Conservation (phyloP, 92 coral and sea anemone species). For the Phenganax subtilis region DNA sequence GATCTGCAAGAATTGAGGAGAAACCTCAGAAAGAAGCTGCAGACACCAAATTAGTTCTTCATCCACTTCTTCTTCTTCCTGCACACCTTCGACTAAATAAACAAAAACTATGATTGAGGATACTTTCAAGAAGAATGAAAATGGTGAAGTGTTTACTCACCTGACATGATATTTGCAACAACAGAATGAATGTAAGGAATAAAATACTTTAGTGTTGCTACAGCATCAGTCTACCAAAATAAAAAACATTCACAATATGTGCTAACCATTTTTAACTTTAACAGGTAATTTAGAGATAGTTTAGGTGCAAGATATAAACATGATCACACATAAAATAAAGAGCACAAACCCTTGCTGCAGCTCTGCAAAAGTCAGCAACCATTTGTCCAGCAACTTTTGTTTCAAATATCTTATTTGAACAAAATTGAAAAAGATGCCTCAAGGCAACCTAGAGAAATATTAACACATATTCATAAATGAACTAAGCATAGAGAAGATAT, state of each 20-base stretch:
- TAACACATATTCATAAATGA: not conserved
- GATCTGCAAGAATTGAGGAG: not conserved
- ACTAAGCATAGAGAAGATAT: not conserved
- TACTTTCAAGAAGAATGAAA: not conserved
- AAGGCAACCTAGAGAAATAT: conserved; percentile 66
- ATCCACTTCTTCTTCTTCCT: conserved; percentile 90
- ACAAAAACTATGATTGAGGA: not conserved
- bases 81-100: conserved; percentile 74
- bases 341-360: conserved; percentile 84
- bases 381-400: conserved; percentile 96
- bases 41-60: conserved; percentile 93
- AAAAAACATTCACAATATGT: not conserved
- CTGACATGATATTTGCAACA: conserved; percentile 72
- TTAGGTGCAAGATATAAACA: too few relatives aligned
- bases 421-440: conserved; percentile 78
- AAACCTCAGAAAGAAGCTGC: conserved; percentile 82
- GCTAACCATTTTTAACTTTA: not conserved
- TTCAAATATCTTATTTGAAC: conserved; percentile 88
- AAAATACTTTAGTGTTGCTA: conserved; percentile 71
- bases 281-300: too few relatives aligned
- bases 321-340: not conserved
- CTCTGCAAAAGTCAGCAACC: conserved; percentile 96
- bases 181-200: conserved; percentile 83
- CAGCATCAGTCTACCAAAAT: conserved; percentile 65
- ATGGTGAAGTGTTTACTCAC: conserved; percentile 41